Evolutionary conservation across 2,113 vertebrate species (phyloP), one percentile per base, ranked within the genome.

Genomic region (Tetraodon nigroviridis): DNA sequence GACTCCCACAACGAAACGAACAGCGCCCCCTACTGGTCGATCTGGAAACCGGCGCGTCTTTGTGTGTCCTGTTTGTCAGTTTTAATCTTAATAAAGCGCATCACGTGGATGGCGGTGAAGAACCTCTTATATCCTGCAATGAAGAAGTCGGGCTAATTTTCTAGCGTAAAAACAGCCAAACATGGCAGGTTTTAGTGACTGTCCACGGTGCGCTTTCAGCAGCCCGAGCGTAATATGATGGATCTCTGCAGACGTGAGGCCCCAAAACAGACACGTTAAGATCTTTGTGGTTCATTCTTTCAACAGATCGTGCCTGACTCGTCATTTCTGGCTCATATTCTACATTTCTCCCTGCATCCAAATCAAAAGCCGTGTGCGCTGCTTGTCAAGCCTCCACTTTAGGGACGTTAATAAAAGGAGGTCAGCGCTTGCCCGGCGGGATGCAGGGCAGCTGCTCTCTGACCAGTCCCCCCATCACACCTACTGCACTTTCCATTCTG

Each of bases 331-430:
- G 80, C 85, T 89, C 83, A 81, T 89, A 85, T 86, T 89, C 83
- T 84, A 72, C 74, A 81, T 86, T 87, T 89, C 85, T 82, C 76
- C 60, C 80, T 56, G 73, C 73, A 79, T 89, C 71, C 80, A 78
- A 84, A 87, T 86, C 80, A 90, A 86, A 90, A 68, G 57, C 60
- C 69, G 44, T 83, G n/a, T 60, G 75, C 55, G 71, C 81, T 83
- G 24, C 24, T 58, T 89, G 88, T 89, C 88, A 88, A 78, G 81
- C 56, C 69, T 85, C 72, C 71, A 82, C 83, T 86, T 84, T 84
- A 82, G 75, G 86, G 88, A 88, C 86, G 88, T 80, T 74, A 80
- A 81, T 89, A 66, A 86, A 91, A 91, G 76, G 82, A 91, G 91
- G 90, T 89, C 90, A 89, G 69, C 16, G 41, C 71, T 64, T 53